These are phyloP conservation scores for Ptilodon capucinus DNA, from an alignment of 2,888 invertebrate genomes.

Conservation along the genomic window DNA sequence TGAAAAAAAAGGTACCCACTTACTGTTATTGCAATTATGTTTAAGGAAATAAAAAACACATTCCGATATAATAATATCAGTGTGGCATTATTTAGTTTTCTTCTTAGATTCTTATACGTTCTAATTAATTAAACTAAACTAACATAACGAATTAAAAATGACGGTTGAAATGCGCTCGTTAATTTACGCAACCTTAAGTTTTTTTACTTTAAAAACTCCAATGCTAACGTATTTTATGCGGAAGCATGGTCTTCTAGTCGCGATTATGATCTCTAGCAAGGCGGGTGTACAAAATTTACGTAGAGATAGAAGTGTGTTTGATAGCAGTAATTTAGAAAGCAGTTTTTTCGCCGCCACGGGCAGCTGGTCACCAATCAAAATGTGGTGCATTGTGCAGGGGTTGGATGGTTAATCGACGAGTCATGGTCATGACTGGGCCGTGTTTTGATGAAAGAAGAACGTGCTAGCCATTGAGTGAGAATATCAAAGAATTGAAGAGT, in stretches of 20 bases:
- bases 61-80: background rate
- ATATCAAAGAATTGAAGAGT: constrained; percentile 10
- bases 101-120: constrained; percentile 19
- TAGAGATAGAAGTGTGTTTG: constrained; percentile 49
- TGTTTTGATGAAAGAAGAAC: constrained; percentile 47
- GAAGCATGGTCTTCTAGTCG: constrained; percentile 52
- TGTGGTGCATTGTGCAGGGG: constrained; percentile 72
- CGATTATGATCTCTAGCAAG: constrained; percentile 68
- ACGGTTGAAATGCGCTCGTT: constrained; percentile 32
- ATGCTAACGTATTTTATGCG: constrained; percentile 57
- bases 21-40: too few species aligned
- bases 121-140: constrained; percentile 10
- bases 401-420: constrained; percentile 62
- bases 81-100: background rate
- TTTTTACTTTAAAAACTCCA: constrained; percentile 16
- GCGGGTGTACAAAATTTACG: constrained; percentile 53
- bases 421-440: constrained; percentile 50
- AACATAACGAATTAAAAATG: constrained; percentile 6
- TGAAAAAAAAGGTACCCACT: too few species aligned
- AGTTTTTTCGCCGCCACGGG: constrained; percentile 69
- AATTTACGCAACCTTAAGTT: constrained; percentile 24
- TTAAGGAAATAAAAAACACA: too few species aligned
- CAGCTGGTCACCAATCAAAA: constrained; percentile 78
- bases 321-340: constrained; percentile 76
- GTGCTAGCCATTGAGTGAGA: constrained; percentile 21